Percentiles rank a stretch among this genome's conserved stretches.
These are phyloP conservation scores for Ptychadena robeensis DNA, from an alignment of 2,797 vertebrate species.

Conservation along the genomic window DNA sequence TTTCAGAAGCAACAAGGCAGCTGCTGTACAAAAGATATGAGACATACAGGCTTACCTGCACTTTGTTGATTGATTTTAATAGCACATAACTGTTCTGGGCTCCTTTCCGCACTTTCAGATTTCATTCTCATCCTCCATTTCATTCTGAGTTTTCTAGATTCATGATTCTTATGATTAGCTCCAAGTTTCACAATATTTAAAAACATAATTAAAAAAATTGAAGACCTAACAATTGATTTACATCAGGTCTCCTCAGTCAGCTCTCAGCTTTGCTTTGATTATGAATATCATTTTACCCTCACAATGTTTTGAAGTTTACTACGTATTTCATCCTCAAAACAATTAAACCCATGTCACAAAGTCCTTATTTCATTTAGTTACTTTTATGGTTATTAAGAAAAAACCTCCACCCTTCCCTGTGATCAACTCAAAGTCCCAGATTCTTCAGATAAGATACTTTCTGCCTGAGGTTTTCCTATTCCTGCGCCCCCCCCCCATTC, in stretches of 20 bases:
- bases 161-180: neutral
- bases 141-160: neutral
- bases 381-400: constrained; percentile 31
- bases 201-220: neutral
- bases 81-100: too few relatives aligned
- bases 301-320: constrained; percentile 57
- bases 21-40: too few relatives aligned
- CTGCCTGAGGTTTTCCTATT: constrained; percentile 20
- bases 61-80: too few relatives aligned
- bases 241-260: constrained; percentile 31
- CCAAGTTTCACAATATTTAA: neutral
- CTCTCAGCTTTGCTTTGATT: constrained; percentile 43
- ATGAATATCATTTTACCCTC: constrained; percentile 50
- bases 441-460: constrained; percentile 42
- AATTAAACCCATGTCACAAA: constrained; percentile 52
- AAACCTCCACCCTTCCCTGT: neutral
- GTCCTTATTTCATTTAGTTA: constrained; percentile 56
- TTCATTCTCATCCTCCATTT: too few relatives aligned
- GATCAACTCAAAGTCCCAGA: constrained; percentile 11
- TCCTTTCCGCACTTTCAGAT: too few relatives aligned
- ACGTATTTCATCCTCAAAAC: constrained; percentile 41
- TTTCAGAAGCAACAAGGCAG: too few relatives aligned
- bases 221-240: constrained; percentile 28
- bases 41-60: too few relatives aligned
- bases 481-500: constrained; percentile 25